A percentile compares a stretch with the other conserved stretches of the same genome.
phyloP scores from a whole-genome alignment of 2,888 invertebrate species.

The Cancer borealis region DNA sequence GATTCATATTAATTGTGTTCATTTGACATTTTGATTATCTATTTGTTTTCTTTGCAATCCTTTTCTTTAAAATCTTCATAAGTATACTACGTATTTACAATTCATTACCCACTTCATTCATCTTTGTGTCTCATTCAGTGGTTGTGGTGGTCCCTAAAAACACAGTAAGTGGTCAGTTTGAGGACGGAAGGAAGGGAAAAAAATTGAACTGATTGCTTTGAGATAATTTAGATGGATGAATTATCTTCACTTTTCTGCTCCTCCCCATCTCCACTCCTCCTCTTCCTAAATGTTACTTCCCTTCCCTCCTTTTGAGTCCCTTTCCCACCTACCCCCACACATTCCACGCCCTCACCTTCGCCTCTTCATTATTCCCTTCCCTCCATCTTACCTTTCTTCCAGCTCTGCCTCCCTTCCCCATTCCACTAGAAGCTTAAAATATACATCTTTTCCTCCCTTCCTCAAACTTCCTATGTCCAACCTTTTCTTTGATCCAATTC shows the following conservation, averaged over 20 bases:
- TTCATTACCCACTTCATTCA: too few species aligned
- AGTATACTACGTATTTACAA: too few species aligned
- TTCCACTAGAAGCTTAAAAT: neutral
- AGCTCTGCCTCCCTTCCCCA: neutral
- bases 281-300: neutral
- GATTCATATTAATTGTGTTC: neutral
- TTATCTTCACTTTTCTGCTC: neutral
- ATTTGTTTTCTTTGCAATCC: neutral
- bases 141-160: neutral
- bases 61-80: too few species aligned
- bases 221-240: neutral
- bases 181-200: neutral
- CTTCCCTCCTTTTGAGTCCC: neutral
- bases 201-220: neutral
- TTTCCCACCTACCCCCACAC: neutral
- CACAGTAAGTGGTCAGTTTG: neutral
- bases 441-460: neutral
- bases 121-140: too few species aligned
- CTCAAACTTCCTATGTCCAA: neutral
- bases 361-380: neutral
- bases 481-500: neutral
- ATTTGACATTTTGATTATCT: too few species aligned
- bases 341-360: neutral
- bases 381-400: neutral
- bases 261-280: neutral